Percentiles rank a stretch among this genome's conserved stretches.
phyloP scores from a whole-genome alignment of 64 coral and sea anemone species.

The Trachythela sp. region DNA sequence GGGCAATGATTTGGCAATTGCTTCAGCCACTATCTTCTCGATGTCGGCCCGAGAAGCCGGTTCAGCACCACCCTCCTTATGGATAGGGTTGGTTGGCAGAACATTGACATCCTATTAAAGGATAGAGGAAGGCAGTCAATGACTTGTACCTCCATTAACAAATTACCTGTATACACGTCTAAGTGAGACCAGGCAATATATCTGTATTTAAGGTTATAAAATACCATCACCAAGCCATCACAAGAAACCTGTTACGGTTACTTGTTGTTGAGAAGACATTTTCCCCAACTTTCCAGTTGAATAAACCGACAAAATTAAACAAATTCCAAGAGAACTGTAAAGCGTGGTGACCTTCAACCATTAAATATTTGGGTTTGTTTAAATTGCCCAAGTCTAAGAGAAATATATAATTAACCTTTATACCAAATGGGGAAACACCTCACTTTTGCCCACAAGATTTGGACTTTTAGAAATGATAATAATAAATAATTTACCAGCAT shows the following conservation, averaged over 20 bases:
- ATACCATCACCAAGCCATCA: not conserved
- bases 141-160: not conserved
- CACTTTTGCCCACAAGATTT: too few species aligned
- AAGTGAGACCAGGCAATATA: not conserved
- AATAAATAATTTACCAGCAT: too few species aligned
- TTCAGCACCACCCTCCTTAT: not conserved
- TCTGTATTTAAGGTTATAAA: not conserved
- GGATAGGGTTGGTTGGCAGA: not conserved
- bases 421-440: too few species aligned
- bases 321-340: not conserved
- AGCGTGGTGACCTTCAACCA: not conserved
- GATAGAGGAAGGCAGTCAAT: slow-evolving; percentile 1
- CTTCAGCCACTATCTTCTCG: not conserved
- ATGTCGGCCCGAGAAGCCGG: not conserved
- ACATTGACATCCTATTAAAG: not conserved
- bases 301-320: too few species aligned
- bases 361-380: too few species aligned
- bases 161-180: not conserved
- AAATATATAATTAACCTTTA: too few species aligned
- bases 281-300: not conserved
- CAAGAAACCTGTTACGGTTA: not conserved
- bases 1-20: not conserved
- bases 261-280: not conserved
- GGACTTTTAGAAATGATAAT: too few species aligned
- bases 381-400: too few species aligned